phyloP scores from a whole-genome alignment of 2,113 vertebrate species.

The Pao palembangensis region DNA sequence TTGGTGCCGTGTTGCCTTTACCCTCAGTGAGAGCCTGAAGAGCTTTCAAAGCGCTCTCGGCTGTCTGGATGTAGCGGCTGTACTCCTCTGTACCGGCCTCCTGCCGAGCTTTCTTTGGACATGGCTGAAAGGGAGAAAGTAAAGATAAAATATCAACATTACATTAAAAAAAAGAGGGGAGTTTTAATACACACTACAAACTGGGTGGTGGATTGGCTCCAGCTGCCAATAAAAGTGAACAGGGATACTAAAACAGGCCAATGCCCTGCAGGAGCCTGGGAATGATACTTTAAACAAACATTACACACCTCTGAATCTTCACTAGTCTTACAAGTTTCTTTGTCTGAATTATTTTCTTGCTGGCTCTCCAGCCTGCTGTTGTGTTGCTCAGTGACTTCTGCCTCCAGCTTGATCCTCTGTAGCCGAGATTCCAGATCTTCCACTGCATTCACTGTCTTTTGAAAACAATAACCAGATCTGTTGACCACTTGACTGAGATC shows the following conservation, averaged over 20 bases:
- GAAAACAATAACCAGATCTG: slow-evolving; percentile 4
- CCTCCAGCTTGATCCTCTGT: slow-evolving; percentile 78
- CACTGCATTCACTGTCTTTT: slow-evolving; percentile 68
- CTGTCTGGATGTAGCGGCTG: slow-evolving; percentile 71
- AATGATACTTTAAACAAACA: background rate
- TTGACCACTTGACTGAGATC: background rate
- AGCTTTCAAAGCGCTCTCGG: slow-evolving; percentile 75
- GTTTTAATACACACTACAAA: background rate
- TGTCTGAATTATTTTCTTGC: slow-evolving; percentile 5
- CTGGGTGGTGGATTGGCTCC: background rate
- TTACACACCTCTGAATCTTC: slow-evolving; percentile 71
- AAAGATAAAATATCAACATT: background rate
- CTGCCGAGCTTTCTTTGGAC: slow-evolving; percentile 79
- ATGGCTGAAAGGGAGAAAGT: slow-evolving; percentile 70
- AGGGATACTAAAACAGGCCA: background rate
- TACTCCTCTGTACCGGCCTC: slow-evolving; percentile 75
- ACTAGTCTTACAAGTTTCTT: slow-evolving; percentile 4
- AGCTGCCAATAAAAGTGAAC: background rate
- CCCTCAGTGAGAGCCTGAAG: slow-evolving; percentile 66
- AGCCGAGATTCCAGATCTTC: slow-evolving; percentile 71
- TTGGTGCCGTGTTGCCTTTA: slow-evolving; percentile 12
- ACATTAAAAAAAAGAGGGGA: background rate
- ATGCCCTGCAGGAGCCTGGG: background rate
- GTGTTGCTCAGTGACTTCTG: slow-evolving; percentile 52
- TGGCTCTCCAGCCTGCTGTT: slow-evolving; percentile 39